Percentiles rank a stretch among this genome's conserved stretches.
Evolutionary conservation across 2,113 vertebrate species (phyloP).

Genomic region (Merops nubicus): DNA sequence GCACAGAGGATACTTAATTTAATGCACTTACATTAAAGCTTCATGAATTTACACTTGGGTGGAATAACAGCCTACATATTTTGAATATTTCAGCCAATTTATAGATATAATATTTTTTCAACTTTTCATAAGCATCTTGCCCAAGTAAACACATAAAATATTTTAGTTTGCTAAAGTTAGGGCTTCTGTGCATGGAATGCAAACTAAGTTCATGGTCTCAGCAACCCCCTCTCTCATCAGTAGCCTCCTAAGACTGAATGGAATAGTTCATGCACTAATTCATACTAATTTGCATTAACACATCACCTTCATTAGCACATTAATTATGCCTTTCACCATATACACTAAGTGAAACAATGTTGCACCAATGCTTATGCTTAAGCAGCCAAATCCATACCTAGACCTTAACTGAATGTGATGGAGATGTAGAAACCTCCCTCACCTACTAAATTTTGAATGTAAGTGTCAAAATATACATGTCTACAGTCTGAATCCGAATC

Average conservation of each 20-base stretch:
- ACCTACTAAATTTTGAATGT: not conserved
- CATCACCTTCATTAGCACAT: not conserved
- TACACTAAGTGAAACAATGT: not conserved
- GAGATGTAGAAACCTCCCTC: not conserved
- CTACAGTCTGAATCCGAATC: not conserved
- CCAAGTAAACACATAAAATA: not conserved
- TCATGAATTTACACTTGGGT: not conserved
- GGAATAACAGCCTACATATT: not conserved
- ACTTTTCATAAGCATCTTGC: not conserved
- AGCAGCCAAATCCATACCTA: not conserved
- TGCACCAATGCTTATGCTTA: not conserved
- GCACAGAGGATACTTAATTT: not conserved
- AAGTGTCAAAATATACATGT: not conserved
- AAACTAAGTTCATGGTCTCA: not conserved
- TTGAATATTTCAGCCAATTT: not conserved
- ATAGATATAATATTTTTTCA: not conserved
- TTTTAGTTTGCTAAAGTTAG: not conserved
- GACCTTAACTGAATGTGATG: rapidly evolving
- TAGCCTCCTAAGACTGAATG: not conserved
- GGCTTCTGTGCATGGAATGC: not conserved
- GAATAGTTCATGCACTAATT: not conserved
- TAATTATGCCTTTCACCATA: not conserved
- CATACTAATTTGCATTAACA: not conserved
- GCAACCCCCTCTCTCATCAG: not conserved
- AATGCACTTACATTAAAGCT: not conserved